Percentiles rank a stretch among this genome's conserved stretches.
Conservation (phyloP, 1,140 invertebrate genomes). For the Drosophila saltans region DNA sequence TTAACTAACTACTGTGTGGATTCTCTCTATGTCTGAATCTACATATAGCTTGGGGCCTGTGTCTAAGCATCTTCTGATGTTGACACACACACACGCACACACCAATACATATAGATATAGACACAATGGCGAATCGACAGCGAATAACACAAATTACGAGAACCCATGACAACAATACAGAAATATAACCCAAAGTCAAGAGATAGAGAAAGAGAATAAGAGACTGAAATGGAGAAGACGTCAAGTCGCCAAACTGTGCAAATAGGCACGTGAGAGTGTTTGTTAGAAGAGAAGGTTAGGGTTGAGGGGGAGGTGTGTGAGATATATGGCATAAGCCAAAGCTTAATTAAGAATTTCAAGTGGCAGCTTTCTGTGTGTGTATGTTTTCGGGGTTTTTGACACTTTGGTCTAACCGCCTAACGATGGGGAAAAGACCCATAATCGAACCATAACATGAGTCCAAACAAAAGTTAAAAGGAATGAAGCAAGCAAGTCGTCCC, state of each 20-base stretch:
- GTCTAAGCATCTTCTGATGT: slow-evolving; percentile 30
- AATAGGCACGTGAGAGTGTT: slow-evolving; percentile 63
- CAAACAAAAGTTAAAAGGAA: slow-evolving; percentile 3
- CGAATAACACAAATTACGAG: slow-evolving; percentile 25
- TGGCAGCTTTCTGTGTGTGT: slow-evolving; percentile 10
- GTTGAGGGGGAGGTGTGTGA: slow-evolving; percentile 9
- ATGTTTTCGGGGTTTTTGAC: slow-evolving; percentile 16
- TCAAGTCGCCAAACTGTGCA: slow-evolving; percentile 55
- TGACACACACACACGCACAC: slow-evolving; percentile 22
- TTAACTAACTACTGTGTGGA: slow-evolving; percentile 64
- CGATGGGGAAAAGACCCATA: slow-evolving; percentile 36
- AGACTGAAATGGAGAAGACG: slow-evolving; percentile 11
- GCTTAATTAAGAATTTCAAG: slow-evolving; percentile 65
- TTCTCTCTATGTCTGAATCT: slow-evolving; percentile 32
- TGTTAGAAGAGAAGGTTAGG: neutral
- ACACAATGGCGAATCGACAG: slow-evolving; percentile 37
- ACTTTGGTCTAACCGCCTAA: neutral
- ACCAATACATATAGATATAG: neutral
- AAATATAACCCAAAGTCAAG: slow-evolving; percentile 41
- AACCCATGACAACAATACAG: slow-evolving; percentile 29
- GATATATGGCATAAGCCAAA: slow-evolving; percentile 27
- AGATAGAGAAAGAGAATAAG: slow-evolving; percentile 2
- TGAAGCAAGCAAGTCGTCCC: too few species aligned
- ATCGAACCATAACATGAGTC: slow-evolving; percentile 5
- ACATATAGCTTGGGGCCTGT: neutral